A percentile compares a stretch with the other conserved stretches of the same genome.
phyloP scores from a whole-genome alignment of 2,113 vertebrate species.

The Eulacestoma nigropectus region DNA sequence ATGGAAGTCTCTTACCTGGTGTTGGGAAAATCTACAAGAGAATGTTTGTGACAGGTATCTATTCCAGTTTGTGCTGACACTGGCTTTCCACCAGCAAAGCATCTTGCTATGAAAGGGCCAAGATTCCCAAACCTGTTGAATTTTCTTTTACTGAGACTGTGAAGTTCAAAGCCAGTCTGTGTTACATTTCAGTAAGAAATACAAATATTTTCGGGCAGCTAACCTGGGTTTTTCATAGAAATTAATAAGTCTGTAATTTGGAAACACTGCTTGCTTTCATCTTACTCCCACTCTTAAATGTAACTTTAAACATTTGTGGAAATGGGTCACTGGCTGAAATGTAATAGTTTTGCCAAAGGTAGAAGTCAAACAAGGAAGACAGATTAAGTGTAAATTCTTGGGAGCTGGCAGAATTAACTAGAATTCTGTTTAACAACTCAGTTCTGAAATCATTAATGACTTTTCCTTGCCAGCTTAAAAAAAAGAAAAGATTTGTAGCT shows the following conservation, averaged over 20 bases:
- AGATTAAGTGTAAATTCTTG: constrained; percentile 50
- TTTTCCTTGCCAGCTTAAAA: background rate
- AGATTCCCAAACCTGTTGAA: background rate
- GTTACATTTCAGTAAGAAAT: background rate
- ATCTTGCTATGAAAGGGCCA: background rate
- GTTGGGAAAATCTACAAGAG: background rate
- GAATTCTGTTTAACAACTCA: constrained; percentile 54
- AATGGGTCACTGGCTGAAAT: constrained; percentile 18
- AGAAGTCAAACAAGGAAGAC: constrained; percentile 51
- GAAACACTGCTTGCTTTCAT: constrained; percentile 16
- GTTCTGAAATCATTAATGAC: constrained; percentile 53
- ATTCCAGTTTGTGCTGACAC: background rate
- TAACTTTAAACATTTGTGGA: constrained; percentile 35
- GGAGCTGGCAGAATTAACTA: constrained; percentile 49
- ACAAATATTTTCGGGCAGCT: background rate
- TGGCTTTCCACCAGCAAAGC: background rate
- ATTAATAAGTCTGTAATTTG: background rate
- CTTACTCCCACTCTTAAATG: background rate
- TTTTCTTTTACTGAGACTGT: background rate
- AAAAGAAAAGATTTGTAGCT: background rate
- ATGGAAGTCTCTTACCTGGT: background rate
- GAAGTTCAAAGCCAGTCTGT: background rate
- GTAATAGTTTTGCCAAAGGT: background rate
- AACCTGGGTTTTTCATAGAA: background rate
- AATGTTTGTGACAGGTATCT: background rate